phyloP scores from a whole-genome alignment of 2,888 invertebrate species.

The Napeogenes sylphis region DNA sequence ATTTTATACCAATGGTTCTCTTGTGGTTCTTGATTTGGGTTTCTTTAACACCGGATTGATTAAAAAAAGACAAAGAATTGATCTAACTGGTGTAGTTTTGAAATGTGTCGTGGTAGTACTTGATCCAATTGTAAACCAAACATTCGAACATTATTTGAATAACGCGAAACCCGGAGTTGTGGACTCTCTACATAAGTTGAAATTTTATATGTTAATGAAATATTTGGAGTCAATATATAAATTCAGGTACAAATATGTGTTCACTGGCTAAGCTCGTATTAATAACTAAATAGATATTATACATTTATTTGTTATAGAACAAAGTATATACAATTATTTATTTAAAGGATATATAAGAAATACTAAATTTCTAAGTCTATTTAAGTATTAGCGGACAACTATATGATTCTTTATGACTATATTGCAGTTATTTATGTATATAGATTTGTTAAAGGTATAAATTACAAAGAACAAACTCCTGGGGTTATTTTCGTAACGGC shows the following conservation, averaged over 20 bases:
- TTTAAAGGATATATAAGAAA: no score
- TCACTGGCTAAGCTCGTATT: not conserved
- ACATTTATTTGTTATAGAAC: no score
- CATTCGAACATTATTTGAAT: slow-evolving; percentile 72
- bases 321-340: no score
- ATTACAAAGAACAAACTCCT: slow-evolving; percentile 73
- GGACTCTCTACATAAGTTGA: slow-evolving; percentile 81
- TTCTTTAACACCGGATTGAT: slow-evolving; percentile 56
- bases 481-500: slow-evolving; percentile 81
- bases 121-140: slow-evolving; percentile 54
- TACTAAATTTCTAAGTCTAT: no score
- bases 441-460: slow-evolving; percentile 52
- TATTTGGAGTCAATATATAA: slow-evolving; percentile 81
- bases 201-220: slow-evolving; percentile 75
- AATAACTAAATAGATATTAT: no score
- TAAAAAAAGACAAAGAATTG: slow-evolving; percentile 48
- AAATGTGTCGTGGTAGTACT: slow-evolving; percentile 73
- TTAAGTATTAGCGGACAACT: no score
- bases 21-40: slow-evolving; percentile 69
- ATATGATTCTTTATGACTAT: not conserved
- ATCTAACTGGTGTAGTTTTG: slow-evolving; percentile 76
- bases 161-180: slow-evolving; percentile 63
- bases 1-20: slow-evolving; percentile 67
- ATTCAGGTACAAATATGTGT: slow-evolving; percentile 73
- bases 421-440: not conserved